phyloP scores from a whole-genome alignment of 2,113 vertebrate genomes.

The Salvelinus fontinalis region DNA sequence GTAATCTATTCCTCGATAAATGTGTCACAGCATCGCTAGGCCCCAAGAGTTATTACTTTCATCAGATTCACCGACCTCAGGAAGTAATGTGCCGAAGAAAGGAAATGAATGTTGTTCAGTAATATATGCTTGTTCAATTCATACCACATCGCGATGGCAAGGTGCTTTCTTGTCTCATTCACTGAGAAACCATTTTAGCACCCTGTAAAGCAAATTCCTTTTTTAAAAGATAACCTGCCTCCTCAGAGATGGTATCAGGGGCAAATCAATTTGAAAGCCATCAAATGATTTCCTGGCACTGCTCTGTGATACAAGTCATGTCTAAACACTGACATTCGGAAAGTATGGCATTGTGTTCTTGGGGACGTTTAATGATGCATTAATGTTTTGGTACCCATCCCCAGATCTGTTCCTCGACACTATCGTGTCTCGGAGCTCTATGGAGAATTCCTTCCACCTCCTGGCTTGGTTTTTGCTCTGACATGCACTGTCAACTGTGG shows the following conservation, averaged over 20 bases:
- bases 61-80: constrained; percentile 11
- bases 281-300: not conserved
- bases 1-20: too few relatives aligned
- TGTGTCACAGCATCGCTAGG: constrained; percentile 1
- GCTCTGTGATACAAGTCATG: not conserved
- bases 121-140: not conserved
- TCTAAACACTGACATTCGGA: not conserved
- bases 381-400: too few relatives aligned
- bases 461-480: too few relatives aligned
- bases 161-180: not conserved
- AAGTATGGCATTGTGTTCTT: too few relatives aligned
- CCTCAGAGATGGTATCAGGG: not conserved
- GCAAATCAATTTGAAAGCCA: not conserved
- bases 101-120: constrained; percentile 24
- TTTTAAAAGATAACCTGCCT: constrained; percentile 27
- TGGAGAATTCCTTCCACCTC: too few relatives aligned
- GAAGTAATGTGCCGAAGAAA: constrained; percentile 13
- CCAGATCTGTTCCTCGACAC: too few relatives aligned
- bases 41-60: constrained; percentile 17
- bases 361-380: too few relatives aligned
- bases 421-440: too few relatives aligned
- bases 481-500: too few relatives aligned
- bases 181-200: constrained; percentile 9
- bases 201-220: constrained; percentile 20
- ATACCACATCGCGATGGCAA: too few relatives aligned